Evolutionary conservation across 2,888 invertebrate species (phyloP), one percentile per base, ranked within the genome.

Genomic region (Tethea ocularis): DNA sequence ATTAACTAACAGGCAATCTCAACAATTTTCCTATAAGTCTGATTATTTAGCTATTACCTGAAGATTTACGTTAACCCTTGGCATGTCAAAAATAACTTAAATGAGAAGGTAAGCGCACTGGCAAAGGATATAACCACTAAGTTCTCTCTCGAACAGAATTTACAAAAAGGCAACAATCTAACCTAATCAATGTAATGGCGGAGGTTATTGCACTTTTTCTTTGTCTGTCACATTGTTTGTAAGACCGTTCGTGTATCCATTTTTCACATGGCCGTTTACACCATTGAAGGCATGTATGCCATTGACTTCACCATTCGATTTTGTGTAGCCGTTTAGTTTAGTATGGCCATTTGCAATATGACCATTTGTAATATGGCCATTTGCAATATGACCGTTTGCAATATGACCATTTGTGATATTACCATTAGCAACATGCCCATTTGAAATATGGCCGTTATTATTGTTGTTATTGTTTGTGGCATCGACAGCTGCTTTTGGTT

Each of bases 201-300:
- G 56, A 58, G 65, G 65, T 75, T 91, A 91, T 78, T 88, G 91
- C 68, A 86, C 71, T 79, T 91, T 91, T 76, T 87, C 84, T 76
- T 91, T 91, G 24, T 78, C 80, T 77, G 78, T 78, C 46, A 67
- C 57, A 51, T 73, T 71, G 57, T 75, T 76, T 62, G 78, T 64
- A 56, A 80, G 76, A 51, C 84, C 80, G 63, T 87, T 87, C 61
- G 76, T 70, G 65, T 75, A 80, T 36, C 85, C 84, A 59, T 86
- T 87, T 56, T 67, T 71, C 46, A 77, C 59, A 62, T 74, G 69
- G 7, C 78, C 80, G 46, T 80, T 80, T 58, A 66, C 58, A 63
- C 62, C 54, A 56, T 53, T 59, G 15, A 51, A 33, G 20, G 33
- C 23, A 22, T 36, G 36, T 10, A 46, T 33, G 22, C 54, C 54